Conservation (phyloP, 2,113 vertebrate species). For the Nannospalax galili region DNA sequence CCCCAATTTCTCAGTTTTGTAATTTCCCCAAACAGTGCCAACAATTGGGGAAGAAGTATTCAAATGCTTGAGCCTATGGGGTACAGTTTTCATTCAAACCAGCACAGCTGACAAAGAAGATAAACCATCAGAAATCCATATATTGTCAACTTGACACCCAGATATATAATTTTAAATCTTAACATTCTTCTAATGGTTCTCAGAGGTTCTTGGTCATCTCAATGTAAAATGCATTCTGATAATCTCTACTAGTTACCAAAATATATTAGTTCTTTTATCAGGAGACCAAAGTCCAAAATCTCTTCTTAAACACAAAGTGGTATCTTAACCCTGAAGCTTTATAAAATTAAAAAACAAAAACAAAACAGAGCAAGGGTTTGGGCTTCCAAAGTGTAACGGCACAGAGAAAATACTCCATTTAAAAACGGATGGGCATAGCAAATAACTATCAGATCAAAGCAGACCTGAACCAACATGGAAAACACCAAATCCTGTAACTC, state of each 20-base stretch:
- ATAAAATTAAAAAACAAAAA: background rate
- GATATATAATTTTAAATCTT: background rate
- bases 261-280: background rate
- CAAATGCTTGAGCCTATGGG: too few relatives aligned
- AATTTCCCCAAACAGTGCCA: too few relatives aligned
- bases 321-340: background rate
- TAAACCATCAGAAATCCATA: background rate
- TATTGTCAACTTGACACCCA: background rate
- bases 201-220: background rate
- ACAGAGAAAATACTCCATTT: background rate
- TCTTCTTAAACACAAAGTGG: background rate
- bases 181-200: background rate
- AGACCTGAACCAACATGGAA: background rate
- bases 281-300: background rate
- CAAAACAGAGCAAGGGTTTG: background rate
- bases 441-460: background rate
- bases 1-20: too few relatives aligned
- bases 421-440: background rate
- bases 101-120: background rate
- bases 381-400: background rate
- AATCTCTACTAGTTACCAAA: background rate
- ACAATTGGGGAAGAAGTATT: too few relatives aligned
- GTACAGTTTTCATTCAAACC: too few relatives aligned
- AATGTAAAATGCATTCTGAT: background rate
- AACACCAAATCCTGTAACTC: background rate